phyloP scores from a whole-genome alignment of 2,797 vertebrate species.

The Chaenodraco wilsoni region DNA sequence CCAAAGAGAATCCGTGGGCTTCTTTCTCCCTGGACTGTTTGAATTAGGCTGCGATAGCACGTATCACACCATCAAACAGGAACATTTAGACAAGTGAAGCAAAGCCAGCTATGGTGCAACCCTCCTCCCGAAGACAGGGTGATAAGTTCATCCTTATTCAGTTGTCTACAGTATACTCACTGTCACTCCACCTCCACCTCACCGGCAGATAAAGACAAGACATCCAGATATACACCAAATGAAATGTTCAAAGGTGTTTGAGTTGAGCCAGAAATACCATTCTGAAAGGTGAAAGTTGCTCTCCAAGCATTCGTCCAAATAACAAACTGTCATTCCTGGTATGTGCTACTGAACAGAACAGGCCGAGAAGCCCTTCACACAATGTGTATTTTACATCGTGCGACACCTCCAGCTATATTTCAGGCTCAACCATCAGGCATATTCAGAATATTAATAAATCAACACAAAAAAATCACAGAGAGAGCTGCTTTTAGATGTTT shows the following conservation, averaged over 20 bases:
- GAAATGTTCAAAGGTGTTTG: constrained; percentile 63
- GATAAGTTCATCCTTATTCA: constrained; percentile 55
- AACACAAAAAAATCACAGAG: constrained; percentile 50
- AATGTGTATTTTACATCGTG: constrained; percentile 53
- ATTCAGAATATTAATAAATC: constrained; percentile 72
- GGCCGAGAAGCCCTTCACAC: constrained; percentile 44
- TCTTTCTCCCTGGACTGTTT: constrained; percentile 46
- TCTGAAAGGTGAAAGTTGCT: constrained; percentile 48
- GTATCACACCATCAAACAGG: constrained; percentile 59
- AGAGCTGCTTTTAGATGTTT: constrained; percentile 70
- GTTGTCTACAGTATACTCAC: constrained; percentile 38
- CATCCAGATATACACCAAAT: constrained; percentile 58
- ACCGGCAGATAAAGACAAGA: constrained; percentile 52
- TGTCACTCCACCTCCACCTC: constrained; percentile 59
- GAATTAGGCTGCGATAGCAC: constrained; percentile 37
- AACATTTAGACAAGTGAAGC: constrained; percentile 55
- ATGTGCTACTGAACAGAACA: constrained; percentile 71
- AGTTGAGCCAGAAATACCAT: constrained; percentile 57
- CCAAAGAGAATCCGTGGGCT: constrained; percentile 33
- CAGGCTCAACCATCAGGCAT: constrained; percentile 41
- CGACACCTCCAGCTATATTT: constrained; percentile 64
- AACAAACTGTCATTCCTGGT: constrained; percentile 69
- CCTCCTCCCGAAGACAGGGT: constrained; percentile 21
- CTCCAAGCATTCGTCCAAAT: constrained; percentile 49
- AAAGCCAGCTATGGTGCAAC: constrained; percentile 39